Percentiles rank a stretch among this genome's conserved stretches.
Conservation (phyloP, 2,113 vertebrate genomes). For the Oryzias melastigma region DNA sequence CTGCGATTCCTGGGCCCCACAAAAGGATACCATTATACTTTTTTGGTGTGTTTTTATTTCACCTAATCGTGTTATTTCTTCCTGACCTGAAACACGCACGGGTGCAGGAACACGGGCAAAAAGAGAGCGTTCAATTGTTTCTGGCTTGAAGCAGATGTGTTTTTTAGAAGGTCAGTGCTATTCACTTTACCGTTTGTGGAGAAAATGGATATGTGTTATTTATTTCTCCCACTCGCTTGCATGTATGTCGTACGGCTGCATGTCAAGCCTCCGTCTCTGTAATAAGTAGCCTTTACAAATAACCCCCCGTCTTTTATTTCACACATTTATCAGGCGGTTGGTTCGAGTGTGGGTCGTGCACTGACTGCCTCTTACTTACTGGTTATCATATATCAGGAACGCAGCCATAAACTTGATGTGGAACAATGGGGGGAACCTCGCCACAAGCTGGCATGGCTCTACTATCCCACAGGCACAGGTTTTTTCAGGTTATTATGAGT, state of each 20-base stretch:
- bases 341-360: conserved; percentile 68
- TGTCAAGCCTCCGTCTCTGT: conserved; percentile 56
- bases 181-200: conserved; percentile 58
- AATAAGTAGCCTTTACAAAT: conserved; percentile 56
- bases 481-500: conserved; percentile 70
- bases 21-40: conserved; percentile 50
- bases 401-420: conserved; percentile 68
- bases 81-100: conserved; percentile 32
- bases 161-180: conserved; percentile 52
- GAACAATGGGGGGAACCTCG: conserved; percentile 68
- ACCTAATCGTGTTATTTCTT: conserved; percentile 62
- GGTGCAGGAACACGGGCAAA: conserved; percentile 24
- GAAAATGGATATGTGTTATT: conserved; percentile 62
- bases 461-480: conserved; percentile 56
- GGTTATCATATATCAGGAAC: conserved; percentile 73
- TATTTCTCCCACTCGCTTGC: conserved; percentile 34
- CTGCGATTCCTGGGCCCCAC: conserved; percentile 31
- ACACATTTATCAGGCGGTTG: conserved; percentile 61
- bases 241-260: conserved; percentile 12
- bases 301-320: conserved; percentile 72
- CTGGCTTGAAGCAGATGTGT: conserved; percentile 51
- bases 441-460: conserved; percentile 58
- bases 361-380: conserved; percentile 73
- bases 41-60: conserved; percentile 52
- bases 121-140: conserved; percentile 41